Conservation (phyloP, 1,140 invertebrate genomes). For the Episyrphus balteatus region DNA sequence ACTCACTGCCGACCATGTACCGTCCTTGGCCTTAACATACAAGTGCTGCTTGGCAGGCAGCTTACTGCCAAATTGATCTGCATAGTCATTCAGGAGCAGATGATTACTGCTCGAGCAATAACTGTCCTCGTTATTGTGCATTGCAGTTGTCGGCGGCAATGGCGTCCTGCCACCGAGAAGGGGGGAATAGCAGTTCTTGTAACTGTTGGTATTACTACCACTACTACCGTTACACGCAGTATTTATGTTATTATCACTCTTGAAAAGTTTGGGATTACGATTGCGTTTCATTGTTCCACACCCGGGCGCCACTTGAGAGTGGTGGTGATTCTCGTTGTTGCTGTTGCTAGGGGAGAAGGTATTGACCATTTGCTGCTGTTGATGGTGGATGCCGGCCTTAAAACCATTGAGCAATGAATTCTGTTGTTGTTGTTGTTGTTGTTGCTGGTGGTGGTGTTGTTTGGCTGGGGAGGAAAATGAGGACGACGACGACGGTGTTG, state of each 20-base stretch:
- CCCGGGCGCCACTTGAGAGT: constrained; percentile 29
- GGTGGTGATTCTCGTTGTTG: constrained; percentile 11
- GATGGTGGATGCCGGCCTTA: constrained; percentile 12
- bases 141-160: neutral
- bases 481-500: constrained; percentile 8
- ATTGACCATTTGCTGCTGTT: constrained; percentile 6
- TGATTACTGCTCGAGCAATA: neutral
- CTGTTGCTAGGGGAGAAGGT: neutral
- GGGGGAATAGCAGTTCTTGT: neutral
- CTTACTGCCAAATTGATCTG: constrained; percentile 30
- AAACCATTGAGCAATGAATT: neutral
- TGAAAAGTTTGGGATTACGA: constrained; percentile 31
- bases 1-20: constrained; percentile 32
- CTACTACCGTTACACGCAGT: constrained; percentile 15
- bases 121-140: constrained; percentile 1
- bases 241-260: constrained; percentile 34
- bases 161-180: neutral
- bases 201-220: constrained; percentile 3
- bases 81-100: constrained; percentile 18
- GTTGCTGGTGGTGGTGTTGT: constrained; percentile 5
- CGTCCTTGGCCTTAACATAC: constrained; percentile 35
- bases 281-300: constrained; percentile 30
- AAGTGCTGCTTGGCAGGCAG: constrained; percentile 32
- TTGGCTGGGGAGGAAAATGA: neutral
- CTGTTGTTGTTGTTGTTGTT: constrained; percentile 4